These are phyloP conservation scores for Epinephelus malabaricus DNA, from an alignment of 2,797 vertebrate genomes.

Conservation along the genomic window DNA sequence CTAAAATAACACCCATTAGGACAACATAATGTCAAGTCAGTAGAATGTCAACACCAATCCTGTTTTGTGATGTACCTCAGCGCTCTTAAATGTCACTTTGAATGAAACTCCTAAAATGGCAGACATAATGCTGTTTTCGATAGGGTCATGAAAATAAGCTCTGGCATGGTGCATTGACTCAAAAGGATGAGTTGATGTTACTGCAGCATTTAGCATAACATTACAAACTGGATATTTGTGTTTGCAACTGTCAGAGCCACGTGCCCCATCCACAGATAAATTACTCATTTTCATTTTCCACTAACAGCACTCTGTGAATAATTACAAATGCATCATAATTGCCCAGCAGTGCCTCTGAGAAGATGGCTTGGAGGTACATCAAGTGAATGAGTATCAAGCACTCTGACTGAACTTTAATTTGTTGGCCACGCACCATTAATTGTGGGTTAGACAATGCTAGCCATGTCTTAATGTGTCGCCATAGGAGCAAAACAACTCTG, in stretches of 20 bases:
- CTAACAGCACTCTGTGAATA: constrained; percentile 14
- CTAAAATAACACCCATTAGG: constrained; percentile 5
- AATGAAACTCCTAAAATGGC: constrained; percentile 1
- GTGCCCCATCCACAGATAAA: constrained; percentile 1
- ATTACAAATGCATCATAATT: constrained; percentile 30
- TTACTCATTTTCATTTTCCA: constrained; percentile 26
- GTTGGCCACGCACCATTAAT: constrained; percentile 36
- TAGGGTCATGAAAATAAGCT: constrained; percentile 7
- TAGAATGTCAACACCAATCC: constrained; percentile 5
- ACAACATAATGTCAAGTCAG: constrained; percentile 25
- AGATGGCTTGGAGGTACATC: constrained; percentile 33
- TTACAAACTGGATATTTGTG: not conserved
- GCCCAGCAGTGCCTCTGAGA: constrained; percentile 18
- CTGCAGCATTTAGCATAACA: not conserved
- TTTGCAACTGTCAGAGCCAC: constrained; percentile 1
- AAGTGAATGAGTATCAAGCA: constrained; percentile 25
- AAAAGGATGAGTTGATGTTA: not conserved
- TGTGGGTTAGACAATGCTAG: constrained; percentile 10
- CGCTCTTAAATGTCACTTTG: constrained; percentile 1
- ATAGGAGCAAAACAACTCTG: constrained; percentile 11
- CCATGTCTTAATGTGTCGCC: not conserved
- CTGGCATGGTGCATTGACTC: not conserved
- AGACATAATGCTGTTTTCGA: not conserved
- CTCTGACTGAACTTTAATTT: constrained; percentile 33
- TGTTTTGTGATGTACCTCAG: not conserved